These are phyloP conservation scores for Agrochola litura DNA, from an alignment of 2,888 invertebrate genomes.

Conservation along the genomic window DNA sequence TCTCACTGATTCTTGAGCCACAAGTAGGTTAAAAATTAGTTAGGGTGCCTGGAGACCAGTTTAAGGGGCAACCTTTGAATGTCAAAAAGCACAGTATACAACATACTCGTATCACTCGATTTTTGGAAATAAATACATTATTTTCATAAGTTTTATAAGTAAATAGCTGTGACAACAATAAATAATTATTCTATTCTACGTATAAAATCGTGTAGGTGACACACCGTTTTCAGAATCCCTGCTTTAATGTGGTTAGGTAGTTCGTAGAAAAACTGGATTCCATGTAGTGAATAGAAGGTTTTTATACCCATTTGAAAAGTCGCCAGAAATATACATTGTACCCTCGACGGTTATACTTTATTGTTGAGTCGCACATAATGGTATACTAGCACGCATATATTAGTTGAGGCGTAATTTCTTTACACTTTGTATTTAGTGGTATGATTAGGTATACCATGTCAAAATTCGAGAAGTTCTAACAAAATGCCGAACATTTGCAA, in stretches of 20 bases:
- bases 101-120: too few relatives aligned
- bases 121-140: not conserved
- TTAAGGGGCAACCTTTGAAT: not conserved
- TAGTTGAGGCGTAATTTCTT: conserved; percentile 18
- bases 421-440: conserved; percentile 8
- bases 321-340: conserved; percentile 43
- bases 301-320: conserved; percentile 34
- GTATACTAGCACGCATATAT: conserved; percentile 31
- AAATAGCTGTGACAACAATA: not conserved
- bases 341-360: conserved; percentile 37
- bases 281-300: conserved; percentile 13
- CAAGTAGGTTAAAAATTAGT: not conserved
- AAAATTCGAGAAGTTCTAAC: not conserved
- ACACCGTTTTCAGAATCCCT: conserved; percentile 2
- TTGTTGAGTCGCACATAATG: conserved; percentile 26
- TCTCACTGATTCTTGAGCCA: not conserved
- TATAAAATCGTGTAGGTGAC: not conserved
- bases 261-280: not conserved
- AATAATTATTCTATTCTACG: not conserved
- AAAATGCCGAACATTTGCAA: not conserved
- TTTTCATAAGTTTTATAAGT: not conserved
- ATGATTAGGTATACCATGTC: not conserved
- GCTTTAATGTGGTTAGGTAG: not conserved
- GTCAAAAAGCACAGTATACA: not conserved
- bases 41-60: not conserved